Percentiles rank a stretch among this genome's conserved stretches.
Evolutionary conservation across 1,140 invertebrate genomes (phyloP).

Genomic region (Triops cancriformis): DNA sequence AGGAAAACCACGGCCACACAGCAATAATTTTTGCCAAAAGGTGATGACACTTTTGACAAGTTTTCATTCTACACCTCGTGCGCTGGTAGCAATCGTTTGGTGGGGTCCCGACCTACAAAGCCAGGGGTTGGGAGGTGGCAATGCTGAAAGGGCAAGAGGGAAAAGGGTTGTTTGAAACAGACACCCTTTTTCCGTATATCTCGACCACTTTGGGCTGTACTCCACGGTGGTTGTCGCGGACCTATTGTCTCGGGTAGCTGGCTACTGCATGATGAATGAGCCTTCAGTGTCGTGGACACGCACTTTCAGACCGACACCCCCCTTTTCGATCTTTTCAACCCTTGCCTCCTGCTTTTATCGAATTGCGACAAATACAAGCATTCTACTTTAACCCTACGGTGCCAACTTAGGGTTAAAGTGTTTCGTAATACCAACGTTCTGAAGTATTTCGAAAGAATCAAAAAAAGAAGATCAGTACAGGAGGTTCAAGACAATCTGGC

Average conservation of each 20-base stretch:
- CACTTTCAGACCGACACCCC: not conserved
- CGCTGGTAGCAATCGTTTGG: not conserved
- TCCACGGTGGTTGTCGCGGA: not conserved
- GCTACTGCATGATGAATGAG: constrained; percentile 5
- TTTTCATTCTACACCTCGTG: not conserved
- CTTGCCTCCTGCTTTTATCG: not conserved
- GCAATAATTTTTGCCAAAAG: not conserved
- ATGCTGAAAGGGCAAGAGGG: not conserved
- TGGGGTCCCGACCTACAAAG: not conserved
- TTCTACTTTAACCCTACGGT: no score
- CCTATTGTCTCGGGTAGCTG: not conserved
- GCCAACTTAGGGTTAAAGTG: no score
- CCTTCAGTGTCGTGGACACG: not conserved
- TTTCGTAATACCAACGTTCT: no score
- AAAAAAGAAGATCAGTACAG: no score
- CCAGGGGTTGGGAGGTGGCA: not conserved
- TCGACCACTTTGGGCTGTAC: not conserved
- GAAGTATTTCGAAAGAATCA: no score
- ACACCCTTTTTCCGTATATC: not conserved
- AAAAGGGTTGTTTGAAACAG: not conserved
- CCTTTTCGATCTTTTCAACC: not conserved
- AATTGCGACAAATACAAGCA: not conserved
- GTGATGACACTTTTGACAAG: constrained; percentile 8
- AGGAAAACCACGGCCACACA: no score
- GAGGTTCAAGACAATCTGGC: no score